These are phyloP conservation scores for Stenotaenia linearis DNA, from an alignment of 2,888 invertebrate genomes.

Conservation along the genomic window DNA sequence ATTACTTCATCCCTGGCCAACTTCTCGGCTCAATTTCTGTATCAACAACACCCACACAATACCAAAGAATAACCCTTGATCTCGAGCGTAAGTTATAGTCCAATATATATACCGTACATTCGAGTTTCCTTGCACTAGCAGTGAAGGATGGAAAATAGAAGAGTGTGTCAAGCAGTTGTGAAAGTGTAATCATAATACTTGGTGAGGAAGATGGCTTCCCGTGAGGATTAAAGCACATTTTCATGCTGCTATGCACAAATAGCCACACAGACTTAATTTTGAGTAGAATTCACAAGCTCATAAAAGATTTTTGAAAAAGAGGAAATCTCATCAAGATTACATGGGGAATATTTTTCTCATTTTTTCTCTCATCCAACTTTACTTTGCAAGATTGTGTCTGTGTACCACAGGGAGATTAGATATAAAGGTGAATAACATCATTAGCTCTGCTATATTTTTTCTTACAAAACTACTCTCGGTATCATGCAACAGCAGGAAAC, in stretches of 20 bases:
- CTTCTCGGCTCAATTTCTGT: not conserved
- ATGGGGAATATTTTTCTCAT: constrained; percentile 26
- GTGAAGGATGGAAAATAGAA: constrained; percentile 21
- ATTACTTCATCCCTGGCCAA: too few species aligned
- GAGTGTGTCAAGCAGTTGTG: constrained; percentile 23
- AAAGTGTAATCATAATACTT: constrained; percentile 24
- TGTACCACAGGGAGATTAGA: constrained; percentile 23
- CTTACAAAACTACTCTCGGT: not conserved
- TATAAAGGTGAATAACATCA: constrained; percentile 26
- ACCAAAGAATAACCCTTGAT: not conserved
- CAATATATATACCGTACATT: not conserved
- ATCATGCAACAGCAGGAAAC: constrained; percentile 17
- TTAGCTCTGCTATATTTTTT: constrained; percentile 1
- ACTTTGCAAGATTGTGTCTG: constrained; percentile 10
- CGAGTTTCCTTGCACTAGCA: not conserved
- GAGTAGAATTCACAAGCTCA: constrained; percentile 26
- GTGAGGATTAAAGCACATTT: constrained; percentile 16
- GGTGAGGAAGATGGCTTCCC: constrained; percentile 12
- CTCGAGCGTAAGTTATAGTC: not conserved
- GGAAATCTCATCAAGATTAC: constrained; percentile 21
- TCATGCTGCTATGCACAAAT: constrained; percentile 26
- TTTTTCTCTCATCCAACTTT: constrained; percentile 15
- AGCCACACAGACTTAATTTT: constrained; percentile 19
- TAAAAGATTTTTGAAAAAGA: constrained; percentile 22
- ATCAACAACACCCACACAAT: not conserved